A percentile compares a stretch with the other conserved stretches of the same genome.
These are phyloP conservation scores for Heliothis subflexa DNA, from an alignment of 1,140 invertebrate genomes.

Conservation along the genomic window DNA sequence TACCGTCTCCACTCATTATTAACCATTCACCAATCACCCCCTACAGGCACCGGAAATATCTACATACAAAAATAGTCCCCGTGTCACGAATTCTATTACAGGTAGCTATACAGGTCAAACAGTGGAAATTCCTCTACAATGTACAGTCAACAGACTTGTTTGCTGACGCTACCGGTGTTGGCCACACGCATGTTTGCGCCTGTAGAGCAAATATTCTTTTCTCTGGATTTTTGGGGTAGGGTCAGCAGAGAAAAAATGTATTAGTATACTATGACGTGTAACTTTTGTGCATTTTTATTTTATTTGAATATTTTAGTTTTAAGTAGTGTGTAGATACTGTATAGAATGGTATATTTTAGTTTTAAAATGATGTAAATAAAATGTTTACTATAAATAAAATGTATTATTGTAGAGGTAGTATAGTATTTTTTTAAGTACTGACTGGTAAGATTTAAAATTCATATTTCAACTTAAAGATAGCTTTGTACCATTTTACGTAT, in stretches of 20 bases:
- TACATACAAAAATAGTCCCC: not conserved
- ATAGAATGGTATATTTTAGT: too few relatives aligned
- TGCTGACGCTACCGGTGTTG: slow-evolving; percentile 81
- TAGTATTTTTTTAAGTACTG: too few relatives aligned
- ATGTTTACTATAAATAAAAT: too few relatives aligned
- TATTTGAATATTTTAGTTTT: too few relatives aligned
- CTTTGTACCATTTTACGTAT: too few relatives aligned
- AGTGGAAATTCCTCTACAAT: slow-evolving; percentile 67
- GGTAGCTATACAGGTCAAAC: slow-evolving; percentile 65
- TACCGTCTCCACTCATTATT: not conserved
- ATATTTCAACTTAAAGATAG: too few relatives aligned
- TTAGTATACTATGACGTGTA: too few relatives aligned
- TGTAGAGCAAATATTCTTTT: slow-evolving; percentile 71
- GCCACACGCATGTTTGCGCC: slow-evolving; percentile 73
- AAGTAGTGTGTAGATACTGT: too few relatives aligned
- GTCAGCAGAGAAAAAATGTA: slow-evolving; percentile 54
- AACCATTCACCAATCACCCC: not conserved
- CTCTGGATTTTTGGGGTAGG: slow-evolving; percentile 70
- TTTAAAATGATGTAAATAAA: too few relatives aligned
- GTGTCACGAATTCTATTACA: slow-evolving; percentile 44
- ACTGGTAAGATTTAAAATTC: too few relatives aligned
- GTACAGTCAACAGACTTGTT: slow-evolving; percentile 74
- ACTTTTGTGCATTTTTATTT: too few relatives aligned
- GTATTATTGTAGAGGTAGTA: too few relatives aligned
- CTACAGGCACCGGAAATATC: slow-evolving; percentile 32